Evolutionary conservation across 92 coral and sea anemone genomes (phyloP), one percentile per base, ranked within the genome.

Genomic region (Porites divaricata): DNA sequence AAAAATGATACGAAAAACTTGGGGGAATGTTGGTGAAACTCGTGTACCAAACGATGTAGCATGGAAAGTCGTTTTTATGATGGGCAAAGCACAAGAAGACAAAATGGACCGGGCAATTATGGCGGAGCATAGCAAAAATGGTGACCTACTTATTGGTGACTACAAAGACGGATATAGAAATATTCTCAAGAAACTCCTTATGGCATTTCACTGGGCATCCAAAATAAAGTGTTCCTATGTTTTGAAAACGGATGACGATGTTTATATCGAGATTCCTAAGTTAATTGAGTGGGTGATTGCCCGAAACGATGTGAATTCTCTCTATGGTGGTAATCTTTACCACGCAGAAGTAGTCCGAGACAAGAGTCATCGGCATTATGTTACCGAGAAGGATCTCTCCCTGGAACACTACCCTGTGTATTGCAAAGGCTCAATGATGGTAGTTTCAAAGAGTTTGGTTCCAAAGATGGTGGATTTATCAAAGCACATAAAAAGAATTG

Each of bases 221-320:
- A 26, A 22, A 61, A 56, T 85, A 0, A 80, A 81, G 17, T 95
- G 71, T 17, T 73, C 86, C 14, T 96, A 92, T 76, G 54, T 96
- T 20, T 83, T 96, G 72, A 95, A 96, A 61, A 87, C 97, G 5
- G 99, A 96, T 67, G 98, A 95, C 61, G 99, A 96, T 83, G 94
- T 96, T 6, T 96, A 92, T 74, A 74, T 91, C 19, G 93, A 89
- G 79, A 88, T 96, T 20, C 98, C 97, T 1, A 80, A 85, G 25
- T 68, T 96, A 49, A 77, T 84, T 48, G 76, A 81, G 1, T 96
- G 99, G 99, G 77, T 96, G 65, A 85, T 61, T 11, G 54, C 56
- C 15, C 80, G 57, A 26, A 83, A 85, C 17, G 45, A 81, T 15
- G 57, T 71, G 21, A 64, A 71, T 25, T 90, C 84, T 16, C 23